Base-by-base conservation (phyloP, 2,113 vertebrate species). In the Spea bombifrons region DNA sequence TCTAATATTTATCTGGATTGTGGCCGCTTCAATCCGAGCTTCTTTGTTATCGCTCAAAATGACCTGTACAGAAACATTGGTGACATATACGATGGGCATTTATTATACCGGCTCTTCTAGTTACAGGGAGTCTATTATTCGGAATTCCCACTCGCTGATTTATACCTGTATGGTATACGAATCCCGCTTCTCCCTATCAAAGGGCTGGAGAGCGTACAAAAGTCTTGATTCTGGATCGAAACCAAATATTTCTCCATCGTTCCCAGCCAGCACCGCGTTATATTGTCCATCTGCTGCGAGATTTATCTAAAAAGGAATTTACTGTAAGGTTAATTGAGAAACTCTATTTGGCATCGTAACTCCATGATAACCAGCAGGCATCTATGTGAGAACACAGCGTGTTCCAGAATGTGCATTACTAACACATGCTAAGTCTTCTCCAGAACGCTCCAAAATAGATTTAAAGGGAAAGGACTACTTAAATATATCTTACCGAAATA, bases 171-270 rank as follows among this genome's bases (percentile, higher is more conserved):
- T 79, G 15, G 83, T 90, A 82, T 95, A 95, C 0, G 89, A 90
- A 0, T 90, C 91, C 69, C 92, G 91, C 67, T 94, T 92, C 76
- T 96, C 94, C 81, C 91, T 85, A 87, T 96, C 94, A 82, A 95
- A 86, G 30, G 93, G 88, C 65, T 89, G 92, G 45, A 89, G 88
- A 30, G 91, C 88, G 3, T 90, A 88, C 9, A 96, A 84, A 83
- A 95, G 93, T 52, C 90, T 91, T 30, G 86, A 84, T 13, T 84
- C 85, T 17, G 86, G 78, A 61, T 96, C 95, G 4, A 95, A 86
- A 78, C 92, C 91, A 84, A 95, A 95, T 76, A 90, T 92, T 4
- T 90, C 90, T 71, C 92, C 91, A 50, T 85, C 84, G 57, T 88
- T 87, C 46, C 90, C 88, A 16, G 81, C 85, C 53, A 91, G 84